A percentile compares a stretch with the other conserved stretches of the same genome.
Evolutionary conservation across 2,113 vertebrate genomes (phyloP).

Genomic region (Pica pica): DNA sequence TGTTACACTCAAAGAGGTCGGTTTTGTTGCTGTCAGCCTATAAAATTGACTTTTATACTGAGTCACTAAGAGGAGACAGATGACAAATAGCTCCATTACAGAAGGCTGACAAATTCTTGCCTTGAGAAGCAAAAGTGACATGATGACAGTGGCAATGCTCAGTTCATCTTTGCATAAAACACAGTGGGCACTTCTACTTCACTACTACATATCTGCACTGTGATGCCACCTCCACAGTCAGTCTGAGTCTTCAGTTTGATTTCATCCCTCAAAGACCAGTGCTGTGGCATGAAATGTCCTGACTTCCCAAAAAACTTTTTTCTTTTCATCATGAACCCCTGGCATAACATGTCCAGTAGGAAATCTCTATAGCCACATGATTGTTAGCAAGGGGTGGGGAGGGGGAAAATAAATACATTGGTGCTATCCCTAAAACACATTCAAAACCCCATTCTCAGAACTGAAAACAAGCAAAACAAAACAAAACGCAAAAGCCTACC

Average conservation of each 20-base stretch:
- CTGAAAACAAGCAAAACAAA: not conserved
- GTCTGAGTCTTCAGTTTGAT: not conserved
- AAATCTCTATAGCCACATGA: not conserved
- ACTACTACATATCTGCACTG: not conserved
- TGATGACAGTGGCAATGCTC: not conserved
- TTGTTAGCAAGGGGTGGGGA: fast-evolving
- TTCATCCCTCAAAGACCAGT: not conserved
- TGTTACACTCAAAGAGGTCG: not conserved
- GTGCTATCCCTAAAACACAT: not conserved
- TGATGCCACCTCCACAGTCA: not conserved
- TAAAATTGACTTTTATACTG: not conserved
- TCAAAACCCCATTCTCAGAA: not conserved
- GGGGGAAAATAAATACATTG: not conserved
- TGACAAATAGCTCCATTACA: not conserved
- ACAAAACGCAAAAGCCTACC: not conserved
- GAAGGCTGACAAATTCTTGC: not conserved
- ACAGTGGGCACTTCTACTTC: not conserved
- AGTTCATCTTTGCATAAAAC: not conserved
- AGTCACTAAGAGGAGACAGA: not conserved
- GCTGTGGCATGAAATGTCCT: not conserved
- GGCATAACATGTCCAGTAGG: not conserved
- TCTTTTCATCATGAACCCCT: not conserved
- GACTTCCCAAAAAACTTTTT: not conserved
- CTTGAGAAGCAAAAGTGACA: not conserved
- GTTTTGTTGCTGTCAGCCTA: not conserved